Base-by-base conservation (phyloP, 2,888 invertebrate species). In the Athalia cordata region DNA sequence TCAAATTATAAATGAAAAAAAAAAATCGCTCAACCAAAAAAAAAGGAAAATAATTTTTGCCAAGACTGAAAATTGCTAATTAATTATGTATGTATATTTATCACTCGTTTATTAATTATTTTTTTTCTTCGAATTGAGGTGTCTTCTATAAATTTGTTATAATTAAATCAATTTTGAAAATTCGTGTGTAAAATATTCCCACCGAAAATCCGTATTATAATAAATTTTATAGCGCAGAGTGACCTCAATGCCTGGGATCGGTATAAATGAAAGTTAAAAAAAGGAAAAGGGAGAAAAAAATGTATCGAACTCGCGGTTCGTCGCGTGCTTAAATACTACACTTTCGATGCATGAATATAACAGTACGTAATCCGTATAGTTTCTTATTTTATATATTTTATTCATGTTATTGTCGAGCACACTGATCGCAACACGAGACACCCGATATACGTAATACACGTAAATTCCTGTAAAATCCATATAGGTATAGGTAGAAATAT, bases 231-330 rank as follows among this genome's bases (percentile, higher is more conserved):
- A 29, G 29, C 29, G 29, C 29, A 52, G 55, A 43, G 52, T 50
- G 68, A 68, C 68, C 68, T 68, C 68, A 55, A 68, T 68, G 55
- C 43, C 29, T 7, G 13, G 11, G 11, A 29, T 55, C 29, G 68
- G 55, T 43, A 15, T 68, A 68, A 68, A 68, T 68, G 68, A 68
- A 68, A 68, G 68, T 68, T 52, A n/a, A 29, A 29, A 29, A 62
- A 62, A 15, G 7, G 29, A 15, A 62, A n/a, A 47, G 9, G 50
- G 50, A 50, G 50, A 66, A 49, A 52, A 68, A 68, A 68, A 43
- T 29, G 55, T 52, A 68, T 68, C 68, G 68, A 68, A 68, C 66
- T 13, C 13, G 49, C 66, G n/a, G 59, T 4, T 67, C 68, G 68
- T 68, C 55, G 68, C 55, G 68, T 68, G 68, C 68, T 68, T 68